Base-by-base conservation (phyloP, 1,140 invertebrate genomes). In the Scaptomyza graminum region DNA sequence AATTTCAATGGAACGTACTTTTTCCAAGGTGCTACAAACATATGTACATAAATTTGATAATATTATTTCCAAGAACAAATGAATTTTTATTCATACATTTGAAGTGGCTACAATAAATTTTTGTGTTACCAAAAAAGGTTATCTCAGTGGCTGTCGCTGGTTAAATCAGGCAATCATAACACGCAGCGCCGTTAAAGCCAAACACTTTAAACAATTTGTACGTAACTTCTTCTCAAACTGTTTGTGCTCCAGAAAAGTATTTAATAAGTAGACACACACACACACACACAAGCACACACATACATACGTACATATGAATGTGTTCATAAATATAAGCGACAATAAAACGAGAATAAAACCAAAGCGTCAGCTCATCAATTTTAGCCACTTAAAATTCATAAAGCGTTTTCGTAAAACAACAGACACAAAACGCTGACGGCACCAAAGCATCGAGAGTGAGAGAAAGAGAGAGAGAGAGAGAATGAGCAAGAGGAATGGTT, bases 41-140 rank as follows among this genome's bases (percentile, higher is more conserved):
- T 87, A 82, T 88, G 75, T 87, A 85, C 75, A 87, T 87, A 82
- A 87, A 87, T 87, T 88, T 88, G 75, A 88, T 88, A 41, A n/a
- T 88, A 82, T 76, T 75, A 87, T 85, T 88, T 84, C 75, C 61
- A 67, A 63, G 85, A 85, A 85, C 75, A 87, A 87, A 66, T 72
- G 65, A 79, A 87, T 77, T 88, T 87, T 78, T 82, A 87, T 88
- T 84, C 69, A 87, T 82, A 88, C 79, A n/a, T 75, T 82, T 78
- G 49, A 57, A 73, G 47, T 67, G 71, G 54, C 66, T 69, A 83
- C 83, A 85, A 34, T 87, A 85, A 87, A 85, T 82, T 84, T 61
- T 31, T 76, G 69, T 82, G 79, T 66, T 79, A 84, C 80, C 73
- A 72, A 85, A 84, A 85, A 85, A 84, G 73, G 74, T 69, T 80